Evolutionary conservation across 2,888 invertebrate genomes (phyloP), one percentile per base, ranked within the genome.

Genomic region (Phaonia tiefii): DNA sequence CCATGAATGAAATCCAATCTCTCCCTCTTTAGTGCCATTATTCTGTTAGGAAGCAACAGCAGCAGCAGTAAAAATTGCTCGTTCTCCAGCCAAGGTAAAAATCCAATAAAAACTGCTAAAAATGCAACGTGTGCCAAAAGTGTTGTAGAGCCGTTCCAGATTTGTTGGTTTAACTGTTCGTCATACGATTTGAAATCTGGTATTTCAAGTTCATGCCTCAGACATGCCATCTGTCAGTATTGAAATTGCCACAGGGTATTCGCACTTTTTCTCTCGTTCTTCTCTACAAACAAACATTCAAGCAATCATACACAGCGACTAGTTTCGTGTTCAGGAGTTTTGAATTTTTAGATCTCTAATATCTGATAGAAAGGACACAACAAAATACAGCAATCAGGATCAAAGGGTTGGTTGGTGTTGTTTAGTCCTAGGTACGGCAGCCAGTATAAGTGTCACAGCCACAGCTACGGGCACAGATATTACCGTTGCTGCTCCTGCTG

Each of bases 141-240:
- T 72, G 75, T 72, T 81, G 75, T 75, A 65, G 58, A 58, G 54
- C 49, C 26, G 17, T 44, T 67, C n/a, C n/a, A 31, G 17, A 10
- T 54, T 74, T 58, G 15, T 22, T 75, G n/a, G 51, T 76, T 25
- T 13, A 31, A 17, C 15, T 15, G 31, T 1, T 37, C 42, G 11
- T 63, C 63, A 63, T 42, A 20, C 17, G 44, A 56, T 37, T 49
- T 75, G 54, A 60, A 75, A 81, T 75, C 81, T 75, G 63, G 81
- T 75, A 78, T 82, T 84, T 84, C 85, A 86, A 85, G 85, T 85
- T 86, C 86, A 86, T 84, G 85, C 85, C 85, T 85, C 85, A 87
- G 87, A 86, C 84, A 83, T 84, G 83, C 86, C 88, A 89, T 87
- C 89, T 89, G 89, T 88, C 88, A 87, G 86, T 84, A 84, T 83